Percentiles rank a stretch among this genome's conserved stretches.
Conservation (phyloP, 2,888 invertebrate genomes). For the Pristionchus japonicus region DNA sequence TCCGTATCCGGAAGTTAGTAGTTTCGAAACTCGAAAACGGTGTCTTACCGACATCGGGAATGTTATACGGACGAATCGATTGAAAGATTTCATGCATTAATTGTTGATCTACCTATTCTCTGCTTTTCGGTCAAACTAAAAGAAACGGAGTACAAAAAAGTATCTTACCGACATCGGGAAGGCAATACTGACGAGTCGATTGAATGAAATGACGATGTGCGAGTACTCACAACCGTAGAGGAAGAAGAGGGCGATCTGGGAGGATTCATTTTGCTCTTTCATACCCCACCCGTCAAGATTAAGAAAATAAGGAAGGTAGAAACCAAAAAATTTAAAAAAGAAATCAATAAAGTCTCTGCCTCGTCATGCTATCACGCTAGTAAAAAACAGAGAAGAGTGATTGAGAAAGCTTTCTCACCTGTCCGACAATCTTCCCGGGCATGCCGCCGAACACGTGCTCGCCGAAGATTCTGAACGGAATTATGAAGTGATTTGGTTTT, state of each 20-base stretch:
- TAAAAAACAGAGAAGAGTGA: background rate
- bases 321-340: no score
- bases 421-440: constrained; percentile 7
- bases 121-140: no score
- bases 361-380: background rate
- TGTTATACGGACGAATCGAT: no score
- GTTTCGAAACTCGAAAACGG: no score
- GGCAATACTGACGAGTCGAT: no score
- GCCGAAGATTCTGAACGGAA: background rate
- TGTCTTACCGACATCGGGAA: no score
- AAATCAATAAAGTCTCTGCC: background rate
- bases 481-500: background rate
- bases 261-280: background rate
- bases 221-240: constrained; percentile 34
- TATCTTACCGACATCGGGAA: no score
- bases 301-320: no score
- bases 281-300: background rate
- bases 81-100: no score
- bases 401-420: background rate
- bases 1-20: no score
- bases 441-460: background rate
- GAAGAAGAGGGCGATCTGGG: background rate
- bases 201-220: constrained; percentile 7
- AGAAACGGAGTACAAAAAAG: no score
- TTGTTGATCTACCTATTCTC: no score